A percentile compares a stretch with the other conserved stretches of the same genome.
Evolutionary conservation across 2,797 vertebrate genomes (phyloP).

Genomic region (Molossus molossus): DNA sequence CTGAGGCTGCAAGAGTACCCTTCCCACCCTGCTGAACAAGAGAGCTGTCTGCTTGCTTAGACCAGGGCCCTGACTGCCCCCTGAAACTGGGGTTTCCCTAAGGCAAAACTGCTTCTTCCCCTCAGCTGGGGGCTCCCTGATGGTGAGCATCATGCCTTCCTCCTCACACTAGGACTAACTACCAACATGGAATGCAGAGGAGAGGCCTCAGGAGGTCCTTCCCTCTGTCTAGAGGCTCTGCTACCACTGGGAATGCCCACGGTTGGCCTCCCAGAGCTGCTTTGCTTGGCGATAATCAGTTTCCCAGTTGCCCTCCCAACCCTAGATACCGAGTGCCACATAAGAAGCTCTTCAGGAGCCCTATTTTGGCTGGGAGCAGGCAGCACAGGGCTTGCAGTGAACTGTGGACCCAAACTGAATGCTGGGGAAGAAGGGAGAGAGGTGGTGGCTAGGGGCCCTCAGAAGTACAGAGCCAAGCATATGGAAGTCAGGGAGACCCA

Average conservation of each 20-base stretch:
- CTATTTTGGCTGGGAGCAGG: slow-evolving; percentile 58
- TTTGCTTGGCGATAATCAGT: slow-evolving; percentile 22
- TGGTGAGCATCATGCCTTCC: background rate
- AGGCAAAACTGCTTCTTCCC: slow-evolving; percentile 24
- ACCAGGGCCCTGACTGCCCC: background rate
- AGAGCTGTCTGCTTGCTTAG: background rate
- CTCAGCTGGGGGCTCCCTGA: background rate
- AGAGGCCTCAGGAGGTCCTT: background rate
- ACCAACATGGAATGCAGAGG: background rate
- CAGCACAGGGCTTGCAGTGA: slow-evolving; percentile 49
- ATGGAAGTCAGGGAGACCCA: slow-evolving; percentile 77
- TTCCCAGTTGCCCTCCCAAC: slow-evolving; percentile 10
- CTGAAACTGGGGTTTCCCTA: background rate
- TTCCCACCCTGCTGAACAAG: background rate
- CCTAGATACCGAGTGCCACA: slow-evolving; percentile 38
- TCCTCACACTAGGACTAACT: background rate
- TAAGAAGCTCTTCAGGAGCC: slow-evolving; percentile 57
- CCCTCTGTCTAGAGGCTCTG: slow-evolving; percentile 32
- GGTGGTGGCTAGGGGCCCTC: slow-evolving; percentile 70
- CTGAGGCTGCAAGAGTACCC: background rate
- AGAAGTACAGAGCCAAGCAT: slow-evolving; percentile 79
- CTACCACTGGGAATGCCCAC: background rate
- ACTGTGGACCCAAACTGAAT: slow-evolving; percentile 52
- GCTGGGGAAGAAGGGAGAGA: slow-evolving; percentile 79
- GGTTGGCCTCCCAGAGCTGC: background rate